Base-by-base conservation (phyloP, 1,140 invertebrate species). In the Drosophila nasuta region DNA sequence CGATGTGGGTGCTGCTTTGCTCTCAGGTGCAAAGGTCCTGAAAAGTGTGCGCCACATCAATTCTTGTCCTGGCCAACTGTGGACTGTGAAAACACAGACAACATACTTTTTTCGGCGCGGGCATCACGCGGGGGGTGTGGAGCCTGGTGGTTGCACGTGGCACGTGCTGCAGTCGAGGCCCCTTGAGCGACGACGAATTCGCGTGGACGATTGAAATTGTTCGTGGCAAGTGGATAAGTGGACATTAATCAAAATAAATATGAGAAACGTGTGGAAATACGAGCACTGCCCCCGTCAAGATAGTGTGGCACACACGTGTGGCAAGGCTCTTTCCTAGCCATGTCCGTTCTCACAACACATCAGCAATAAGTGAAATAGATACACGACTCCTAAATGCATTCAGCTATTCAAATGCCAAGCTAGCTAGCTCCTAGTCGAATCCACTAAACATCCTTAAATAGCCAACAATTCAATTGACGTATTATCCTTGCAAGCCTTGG, bases 231-330 rank as follows among this genome's bases (percentile, higher is more conserved):
- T 87, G 83, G 83, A 88, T 87, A 87, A 87, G 83, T 87, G 83
- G 85, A 89, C 83, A 87, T 87, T 87, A 87, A 87, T 87, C 83
- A 87, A 87, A 87, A 87, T 89, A 87, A 87, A 87, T 87, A 87
- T 87, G 83, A 87, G 83, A 83, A 87, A 87, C 83, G 83, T 87
- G 83, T 87, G 77, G 74, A 83, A 87, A 88, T 89, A 88, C 83
- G 73, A 82, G 70, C 41, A 43, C 72, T 38, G 35, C 35, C 35
- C 35, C 5, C 6, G 30, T 7, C 30, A 33, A 7, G 30, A 33
- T 7, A 5, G 30, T 7, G 30, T 33, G 30, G 30, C 38, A 68
- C 33, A 49, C 20, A 52, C 28, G 17, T 52, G 10, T n/a, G 25
- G 2, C 41, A 43, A 43, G 41, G 41, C 20, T 20, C 3, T 20